Conservation (phyloP, 2,113 vertebrate genomes). For the Panurus biarmicus region DNA sequence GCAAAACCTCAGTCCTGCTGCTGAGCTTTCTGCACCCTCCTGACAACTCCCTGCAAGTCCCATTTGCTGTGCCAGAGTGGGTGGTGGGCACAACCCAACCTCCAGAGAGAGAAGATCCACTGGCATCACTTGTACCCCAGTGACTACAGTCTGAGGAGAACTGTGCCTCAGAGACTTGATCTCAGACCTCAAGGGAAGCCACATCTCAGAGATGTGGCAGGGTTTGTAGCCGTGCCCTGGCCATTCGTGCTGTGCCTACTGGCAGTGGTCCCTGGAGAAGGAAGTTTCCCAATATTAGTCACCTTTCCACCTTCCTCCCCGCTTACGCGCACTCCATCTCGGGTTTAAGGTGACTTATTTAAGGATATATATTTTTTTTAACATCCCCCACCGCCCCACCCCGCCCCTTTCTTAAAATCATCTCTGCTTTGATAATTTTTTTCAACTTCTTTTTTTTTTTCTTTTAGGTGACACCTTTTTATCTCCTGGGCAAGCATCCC, state of each 20-base stretch:
- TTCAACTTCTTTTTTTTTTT: neutral
- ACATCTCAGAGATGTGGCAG: too few relatives aligned
- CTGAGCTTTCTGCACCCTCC: neutral
- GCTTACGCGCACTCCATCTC: neutral
- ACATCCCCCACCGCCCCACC: too few relatives aligned
- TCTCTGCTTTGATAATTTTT: neutral
- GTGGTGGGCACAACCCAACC: neutral
- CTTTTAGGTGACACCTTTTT: neutral
- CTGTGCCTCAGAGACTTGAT: neutral
- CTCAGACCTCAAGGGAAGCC: neutral
- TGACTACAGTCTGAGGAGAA: neutral
- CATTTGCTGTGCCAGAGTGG: neutral
- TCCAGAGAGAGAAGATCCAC: neutral
- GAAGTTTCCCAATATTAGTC: neutral
- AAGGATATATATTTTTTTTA: neutral
- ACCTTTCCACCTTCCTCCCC: neutral
- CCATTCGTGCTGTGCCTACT: fast-evolving
- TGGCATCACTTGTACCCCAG: fast-evolving
- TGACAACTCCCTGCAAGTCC: neutral
- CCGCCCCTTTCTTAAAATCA: neutral
- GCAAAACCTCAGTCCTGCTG: neutral
- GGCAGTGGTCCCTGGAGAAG: neutral
- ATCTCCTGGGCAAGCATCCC: neutral
- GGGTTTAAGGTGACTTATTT: neutral
- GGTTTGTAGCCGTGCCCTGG: neutral